Base-by-base conservation (phyloP, 1,140 invertebrate species). In the Dendrolimus punctatus region DNA sequence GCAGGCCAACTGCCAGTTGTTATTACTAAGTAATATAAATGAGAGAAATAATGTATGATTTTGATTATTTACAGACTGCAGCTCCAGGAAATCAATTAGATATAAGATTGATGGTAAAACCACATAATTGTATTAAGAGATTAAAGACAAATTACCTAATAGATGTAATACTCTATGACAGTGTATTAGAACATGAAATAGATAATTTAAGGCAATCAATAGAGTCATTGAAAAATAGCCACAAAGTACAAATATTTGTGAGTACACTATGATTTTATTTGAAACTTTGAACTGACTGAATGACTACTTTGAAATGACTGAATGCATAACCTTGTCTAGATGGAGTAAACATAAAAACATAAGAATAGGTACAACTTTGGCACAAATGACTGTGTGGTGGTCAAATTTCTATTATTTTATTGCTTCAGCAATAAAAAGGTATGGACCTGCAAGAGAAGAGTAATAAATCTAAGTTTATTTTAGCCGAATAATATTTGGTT, bases 91-190 rank as follows among this genome's bases (percentile, higher is more conserved):
- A 40, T 6, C 72, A 75, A 49, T 62, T 83, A 57, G 80, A 85
- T 72, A 67, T 85, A 54, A 75, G 82, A 61, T 55, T 85, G 6
- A 73, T 85, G 49, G 49, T 85, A 8, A 80, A 75, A 46, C 68
- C 78, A 37, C 59, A 53, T 53, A 62, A 68, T n/a, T 39, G 49
- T 45, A 23, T 41, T 6, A 69, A 68, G 40, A 68, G 63, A 50
- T 64, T 85, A 39, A 72, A 68, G 53, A 85, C 79, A 42, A 69
- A 68, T 53, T 53, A 73, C 46, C 61, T 71, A 41, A 77, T 83
- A 56, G 75, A 85, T 55, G 42, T 80, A 8, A 68, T 85, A 36
- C 49, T 83, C 36, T 82, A 73, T 77, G 80, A 85, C 46, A 74
- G 58, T 63, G 67, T 68, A 23, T 43, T 77, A 46, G 39, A 56